Evolutionary conservation across 2,113 vertebrate species (phyloP).

Genomic region (Mastomys coucha): DNA sequence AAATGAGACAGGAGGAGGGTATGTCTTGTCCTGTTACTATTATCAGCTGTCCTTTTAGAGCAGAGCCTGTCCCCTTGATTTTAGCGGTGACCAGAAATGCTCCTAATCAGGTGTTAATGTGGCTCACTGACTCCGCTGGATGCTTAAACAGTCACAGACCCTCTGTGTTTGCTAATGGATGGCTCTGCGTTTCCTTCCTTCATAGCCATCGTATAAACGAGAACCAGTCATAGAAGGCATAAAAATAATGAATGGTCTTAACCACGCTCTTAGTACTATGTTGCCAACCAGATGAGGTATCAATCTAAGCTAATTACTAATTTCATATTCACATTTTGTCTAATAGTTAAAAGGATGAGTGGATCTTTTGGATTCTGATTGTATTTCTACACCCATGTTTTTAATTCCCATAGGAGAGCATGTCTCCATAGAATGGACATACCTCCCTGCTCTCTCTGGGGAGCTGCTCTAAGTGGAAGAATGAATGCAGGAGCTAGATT

Average conservation of each 20-base stretch:
- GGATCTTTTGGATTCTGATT: slow-evolving; percentile 58
- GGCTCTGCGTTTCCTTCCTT: slow-evolving; percentile 72
- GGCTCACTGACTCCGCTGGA: slow-evolving; percentile 40
- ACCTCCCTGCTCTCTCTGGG: background rate
- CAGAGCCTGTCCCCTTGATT: slow-evolving; percentile 63
- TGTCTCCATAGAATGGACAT: slow-evolving; percentile 47
- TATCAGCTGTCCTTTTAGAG: slow-evolving; percentile 63
- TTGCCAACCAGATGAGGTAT: slow-evolving; percentile 72
- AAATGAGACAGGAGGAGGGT: slow-evolving; percentile 64
- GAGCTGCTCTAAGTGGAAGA: slow-evolving; percentile 27
- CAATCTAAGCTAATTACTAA: slow-evolving; percentile 76
- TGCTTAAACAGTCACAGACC: slow-evolving; percentile 77
- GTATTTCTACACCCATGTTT: slow-evolving; percentile 46
- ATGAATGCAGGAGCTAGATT: background rate
- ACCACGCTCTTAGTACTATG: slow-evolving; percentile 80
- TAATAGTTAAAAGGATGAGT: slow-evolving; percentile 62
- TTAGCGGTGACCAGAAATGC: slow-evolving; percentile 77
- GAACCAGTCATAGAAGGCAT: slow-evolving; percentile 69
- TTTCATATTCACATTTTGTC: slow-evolving; percentile 71
- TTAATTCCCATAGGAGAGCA: slow-evolving; percentile 40
- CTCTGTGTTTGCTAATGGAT: slow-evolving; percentile 77
- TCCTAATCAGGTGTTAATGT: slow-evolving; percentile 70
- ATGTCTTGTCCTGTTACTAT: slow-evolving; percentile 78
- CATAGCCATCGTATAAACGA: slow-evolving; percentile 81
- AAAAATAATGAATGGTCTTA: slow-evolving; percentile 85